Percentiles rank a stretch among this genome's conserved stretches.
These are phyloP conservation scores for Accipiter virgatus DNA, from an alignment of 2,113 vertebrate genomes.

Conservation along the genomic window DNA sequence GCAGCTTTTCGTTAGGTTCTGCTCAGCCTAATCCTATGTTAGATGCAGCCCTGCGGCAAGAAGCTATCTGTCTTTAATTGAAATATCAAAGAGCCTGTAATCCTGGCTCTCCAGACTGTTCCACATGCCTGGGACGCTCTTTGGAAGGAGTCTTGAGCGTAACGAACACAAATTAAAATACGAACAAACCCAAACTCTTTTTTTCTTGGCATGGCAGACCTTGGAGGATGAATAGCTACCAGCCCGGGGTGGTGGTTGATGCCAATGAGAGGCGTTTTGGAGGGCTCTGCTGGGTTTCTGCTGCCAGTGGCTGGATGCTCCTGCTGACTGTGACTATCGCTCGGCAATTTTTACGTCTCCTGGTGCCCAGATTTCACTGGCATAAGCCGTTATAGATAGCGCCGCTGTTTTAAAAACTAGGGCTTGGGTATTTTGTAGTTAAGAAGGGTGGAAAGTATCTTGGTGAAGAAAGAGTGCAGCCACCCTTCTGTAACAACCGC, in stretches of 20 bases:
- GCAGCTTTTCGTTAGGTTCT: background rate
- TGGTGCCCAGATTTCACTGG: background rate
- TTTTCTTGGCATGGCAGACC: background rate
- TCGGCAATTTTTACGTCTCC: background rate
- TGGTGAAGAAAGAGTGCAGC: rapidly evolving
- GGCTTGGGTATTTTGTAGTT: background rate
- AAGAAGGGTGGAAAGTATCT: background rate
- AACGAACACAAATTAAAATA: background rate
- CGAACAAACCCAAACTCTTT: background rate
- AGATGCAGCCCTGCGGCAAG: background rate
- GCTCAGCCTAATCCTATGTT: background rate
- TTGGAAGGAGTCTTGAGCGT: background rate
- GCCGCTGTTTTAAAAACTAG: background rate
- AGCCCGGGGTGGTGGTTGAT: background rate
- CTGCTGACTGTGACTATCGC: background rate
- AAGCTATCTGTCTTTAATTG: background rate
- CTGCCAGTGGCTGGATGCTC: background rate
- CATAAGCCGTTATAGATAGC: rapidly evolving
- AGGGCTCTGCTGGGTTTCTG: background rate
- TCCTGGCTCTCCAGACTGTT: background rate
- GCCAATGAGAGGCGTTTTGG: background rate
- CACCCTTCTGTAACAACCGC: background rate
- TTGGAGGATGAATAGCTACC: background rate
- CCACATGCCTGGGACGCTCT: background rate
- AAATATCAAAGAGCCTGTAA: background rate